Evolutionary conservation across 2,113 vertebrate species (phyloP).

Genomic region (Mormoops blainvillei): DNA sequence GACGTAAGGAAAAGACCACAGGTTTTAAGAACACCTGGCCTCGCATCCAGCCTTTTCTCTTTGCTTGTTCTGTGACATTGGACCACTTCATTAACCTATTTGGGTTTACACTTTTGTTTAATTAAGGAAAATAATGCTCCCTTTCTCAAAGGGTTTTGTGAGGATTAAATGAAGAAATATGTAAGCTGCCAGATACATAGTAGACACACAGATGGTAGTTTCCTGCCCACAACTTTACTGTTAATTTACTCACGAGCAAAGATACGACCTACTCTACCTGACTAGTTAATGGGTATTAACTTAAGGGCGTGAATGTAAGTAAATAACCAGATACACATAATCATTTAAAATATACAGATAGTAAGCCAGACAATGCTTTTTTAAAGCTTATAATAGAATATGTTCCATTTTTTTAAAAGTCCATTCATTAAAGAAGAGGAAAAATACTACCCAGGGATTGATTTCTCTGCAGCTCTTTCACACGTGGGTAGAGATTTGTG

Average conservation of each 20-base stretch:
- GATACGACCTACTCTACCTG: not conserved
- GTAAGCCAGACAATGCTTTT: not conserved
- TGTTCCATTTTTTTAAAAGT: not conserved
- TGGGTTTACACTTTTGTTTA: not conserved
- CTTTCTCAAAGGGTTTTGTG: not conserved
- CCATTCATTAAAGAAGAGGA: not conserved
- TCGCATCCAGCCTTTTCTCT: not conserved
- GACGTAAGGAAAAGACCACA: not conserved
- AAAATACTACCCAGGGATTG: not conserved
- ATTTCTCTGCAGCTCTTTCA: not conserved
- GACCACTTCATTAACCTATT: not conserved
- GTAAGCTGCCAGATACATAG: not conserved
- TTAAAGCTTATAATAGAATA: not conserved
- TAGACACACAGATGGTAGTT: not conserved
- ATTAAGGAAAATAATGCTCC: not conserved
- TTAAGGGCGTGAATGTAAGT: not conserved
- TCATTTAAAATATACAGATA: not conserved
- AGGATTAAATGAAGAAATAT: not conserved
- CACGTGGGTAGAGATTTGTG: not conserved
- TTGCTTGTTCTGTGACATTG: not conserved
- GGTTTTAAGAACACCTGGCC: not conserved
- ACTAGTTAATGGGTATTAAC: not conserved
- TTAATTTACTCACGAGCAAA: conserved; percentile 13
- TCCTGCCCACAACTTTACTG: not conserved
- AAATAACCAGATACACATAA: not conserved